These are phyloP conservation scores for Pheosia gnoma DNA, from an alignment of 2,888 invertebrate species.

Conservation along the genomic window DNA sequence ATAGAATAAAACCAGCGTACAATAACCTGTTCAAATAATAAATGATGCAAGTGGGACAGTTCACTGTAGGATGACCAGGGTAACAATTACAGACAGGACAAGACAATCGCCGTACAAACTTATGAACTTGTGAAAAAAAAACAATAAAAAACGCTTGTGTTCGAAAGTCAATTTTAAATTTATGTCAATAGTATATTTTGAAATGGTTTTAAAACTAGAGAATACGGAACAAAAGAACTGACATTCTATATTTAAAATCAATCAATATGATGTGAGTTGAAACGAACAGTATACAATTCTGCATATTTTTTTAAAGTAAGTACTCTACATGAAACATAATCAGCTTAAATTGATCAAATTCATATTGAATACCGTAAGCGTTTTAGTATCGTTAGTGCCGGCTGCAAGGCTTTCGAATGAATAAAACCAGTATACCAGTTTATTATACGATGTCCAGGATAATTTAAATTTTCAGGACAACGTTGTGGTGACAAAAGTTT, in stretches of 20 bases:
- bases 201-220: too few species aligned
- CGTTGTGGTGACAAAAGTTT: background rate
- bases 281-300: background rate
- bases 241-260: background rate
- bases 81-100: constrained; percentile 11
- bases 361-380: constrained; percentile 26
- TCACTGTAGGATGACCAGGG: constrained; percentile 16
- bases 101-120: background rate
- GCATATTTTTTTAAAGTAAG: background rate
- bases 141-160: background rate
- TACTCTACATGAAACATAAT: constrained; percentile 14
- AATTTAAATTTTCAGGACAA: background rate
- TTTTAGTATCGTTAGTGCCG: constrained; percentile 25
- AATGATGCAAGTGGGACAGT: constrained; percentile 18
- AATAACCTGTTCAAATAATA: constrained; percentile 31
- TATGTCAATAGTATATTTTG: too few species aligned
- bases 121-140: background rate
- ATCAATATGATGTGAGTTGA: background rate
- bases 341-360: constrained; percentile 37
- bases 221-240: too few species aligned
- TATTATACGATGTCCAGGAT: constrained; percentile 7
- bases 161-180: too few species aligned
- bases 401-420: constrained; percentile 39
- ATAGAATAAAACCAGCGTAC: constrained; percentile 20
- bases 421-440: constrained; percentile 35